Conservation (phyloP, 2,113 vertebrate genomes). For the Datnioides undecimradiatus region DNA sequence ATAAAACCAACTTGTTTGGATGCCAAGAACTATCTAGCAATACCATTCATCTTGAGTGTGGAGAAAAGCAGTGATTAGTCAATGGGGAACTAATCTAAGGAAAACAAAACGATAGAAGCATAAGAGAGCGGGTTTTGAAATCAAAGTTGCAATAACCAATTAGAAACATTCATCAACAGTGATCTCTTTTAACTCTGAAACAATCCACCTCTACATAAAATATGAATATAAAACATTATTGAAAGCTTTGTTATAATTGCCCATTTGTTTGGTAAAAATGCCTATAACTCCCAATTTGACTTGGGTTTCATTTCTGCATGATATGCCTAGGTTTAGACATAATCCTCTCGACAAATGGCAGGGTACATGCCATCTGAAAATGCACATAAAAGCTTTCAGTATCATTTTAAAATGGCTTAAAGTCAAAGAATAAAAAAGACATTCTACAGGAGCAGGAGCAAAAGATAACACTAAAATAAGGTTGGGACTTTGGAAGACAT, state of each 20-base stretch:
- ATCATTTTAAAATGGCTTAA: conserved; percentile 30
- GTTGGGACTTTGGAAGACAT: neutral
- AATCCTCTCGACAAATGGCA: conserved; percentile 56
- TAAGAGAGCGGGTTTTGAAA: conserved; percentile 16
- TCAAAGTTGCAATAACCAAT: conserved; percentile 25
- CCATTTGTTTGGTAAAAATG: conserved; percentile 1
- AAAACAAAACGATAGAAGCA: conserved; percentile 10
- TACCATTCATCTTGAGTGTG: conserved; percentile 33
- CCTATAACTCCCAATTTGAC: conserved; percentile 45
- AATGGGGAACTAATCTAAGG: conserved; percentile 33
- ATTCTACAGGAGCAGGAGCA: too few relatives aligned
- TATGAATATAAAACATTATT: neutral
- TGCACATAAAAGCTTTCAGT: conserved; percentile 47
- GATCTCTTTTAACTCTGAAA: neutral
- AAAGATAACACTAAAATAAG: neutral
- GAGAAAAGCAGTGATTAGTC: conserved; percentile 28
- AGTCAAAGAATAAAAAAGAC: conserved; percentile 38
- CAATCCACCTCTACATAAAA: neutral
- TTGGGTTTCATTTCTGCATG: conserved; percentile 26
- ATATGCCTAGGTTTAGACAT: conserved; percentile 41
- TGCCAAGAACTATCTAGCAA: conserved; percentile 18
- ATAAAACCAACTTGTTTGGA: conserved; percentile 17
- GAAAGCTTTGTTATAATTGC: neutral
- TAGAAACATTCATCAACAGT: neutral
- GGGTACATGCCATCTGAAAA: conserved; percentile 45